phyloP scores from a whole-genome alignment of 2,888 invertebrate genomes.

The Aspidiotus rigidus region DNA sequence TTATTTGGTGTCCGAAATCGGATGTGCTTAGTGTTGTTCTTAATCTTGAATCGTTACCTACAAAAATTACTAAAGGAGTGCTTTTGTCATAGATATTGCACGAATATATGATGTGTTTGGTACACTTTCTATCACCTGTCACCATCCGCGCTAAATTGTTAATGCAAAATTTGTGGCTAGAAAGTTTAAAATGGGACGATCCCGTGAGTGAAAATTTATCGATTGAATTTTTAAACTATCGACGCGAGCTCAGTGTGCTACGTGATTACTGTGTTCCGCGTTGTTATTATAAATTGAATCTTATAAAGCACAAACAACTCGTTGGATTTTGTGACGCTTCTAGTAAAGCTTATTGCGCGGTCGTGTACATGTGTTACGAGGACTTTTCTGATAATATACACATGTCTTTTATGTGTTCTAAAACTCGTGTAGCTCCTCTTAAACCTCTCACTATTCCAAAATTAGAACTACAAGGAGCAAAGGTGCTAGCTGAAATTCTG shows the following conservation, averaged over 20 bases:
- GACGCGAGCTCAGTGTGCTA: slow-evolving; percentile 8
- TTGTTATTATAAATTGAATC: slow-evolving; percentile 13
- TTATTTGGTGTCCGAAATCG: slow-evolving; percentile 34
- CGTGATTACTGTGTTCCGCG: slow-evolving; percentile 7
- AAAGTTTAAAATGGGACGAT: slow-evolving; percentile 38
- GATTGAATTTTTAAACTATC: slow-evolving; percentile 1
- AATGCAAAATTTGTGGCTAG: slow-evolving; percentile 36
- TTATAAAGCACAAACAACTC: neutral
- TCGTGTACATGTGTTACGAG: neutral
- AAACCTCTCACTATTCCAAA: neutral
- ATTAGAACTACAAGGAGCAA: slow-evolving; percentile 3
- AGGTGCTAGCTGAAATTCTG: neutral
- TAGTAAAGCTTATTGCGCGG: slow-evolving; percentile 11
- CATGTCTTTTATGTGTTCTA: neutral
- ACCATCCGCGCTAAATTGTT: slow-evolving; percentile 38
- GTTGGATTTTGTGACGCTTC: slow-evolving; percentile 12
- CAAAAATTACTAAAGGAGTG: slow-evolving; percentile 34
- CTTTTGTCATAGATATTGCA: slow-evolving; percentile 36
- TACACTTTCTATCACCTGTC: slow-evolving; percentile 37
- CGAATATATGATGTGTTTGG: slow-evolving; percentile 39
- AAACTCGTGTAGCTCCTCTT: slow-evolving; percentile 10
- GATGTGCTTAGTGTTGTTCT: slow-evolving; percentile 25
- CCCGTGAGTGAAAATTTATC: slow-evolving; percentile 22
- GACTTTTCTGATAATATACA: neutral
- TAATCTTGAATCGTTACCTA: neutral